Percentiles rank a stretch among this genome's conserved stretches.
Conservation (phyloP, 2,797 vertebrate genomes). For the Anolis apletophallus region DNA sequence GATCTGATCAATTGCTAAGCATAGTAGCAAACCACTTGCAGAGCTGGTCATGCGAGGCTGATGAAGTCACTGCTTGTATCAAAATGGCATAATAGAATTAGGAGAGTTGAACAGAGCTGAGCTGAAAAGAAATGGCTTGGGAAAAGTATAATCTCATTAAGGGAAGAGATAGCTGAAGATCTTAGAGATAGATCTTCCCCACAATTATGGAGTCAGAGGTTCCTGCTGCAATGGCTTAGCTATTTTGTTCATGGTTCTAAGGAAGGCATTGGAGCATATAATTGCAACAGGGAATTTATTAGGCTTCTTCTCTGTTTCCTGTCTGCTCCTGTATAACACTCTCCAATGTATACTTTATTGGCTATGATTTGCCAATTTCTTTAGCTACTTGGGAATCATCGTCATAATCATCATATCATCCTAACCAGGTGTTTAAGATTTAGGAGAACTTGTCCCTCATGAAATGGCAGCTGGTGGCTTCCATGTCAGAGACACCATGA, state of each 20-base stretch:
- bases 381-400: not conserved
- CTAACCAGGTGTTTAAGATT: not conserved
- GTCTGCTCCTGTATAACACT: not conserved
- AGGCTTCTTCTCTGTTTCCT: constrained; percentile 47
- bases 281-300: constrained; percentile 27
- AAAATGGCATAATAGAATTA: constrained; percentile 24
- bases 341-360: constrained; percentile 29
- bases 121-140: not conserved
- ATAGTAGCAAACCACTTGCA: not conserved
- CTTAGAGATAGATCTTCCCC: constrained; percentile 23
- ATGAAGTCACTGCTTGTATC: constrained; percentile 1
- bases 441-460: not conserved
- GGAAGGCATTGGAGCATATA: not conserved
- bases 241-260: constrained; percentile 27
- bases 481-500: too few species aligned
- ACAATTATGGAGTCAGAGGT: constrained; percentile 11
- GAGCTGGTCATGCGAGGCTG: not conserved
- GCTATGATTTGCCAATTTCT: not conserved
- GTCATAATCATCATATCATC: not conserved
- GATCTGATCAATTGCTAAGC: not conserved
- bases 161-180: constrained; percentile 9
- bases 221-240: not conserved
- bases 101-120: constrained; percentile 1
- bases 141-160: constrained; percentile 37
- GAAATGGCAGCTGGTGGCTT: too few species aligned